Conservation (phyloP, 2,888 invertebrate genomes). For the Rhimphoctona megacephalus region DNA sequence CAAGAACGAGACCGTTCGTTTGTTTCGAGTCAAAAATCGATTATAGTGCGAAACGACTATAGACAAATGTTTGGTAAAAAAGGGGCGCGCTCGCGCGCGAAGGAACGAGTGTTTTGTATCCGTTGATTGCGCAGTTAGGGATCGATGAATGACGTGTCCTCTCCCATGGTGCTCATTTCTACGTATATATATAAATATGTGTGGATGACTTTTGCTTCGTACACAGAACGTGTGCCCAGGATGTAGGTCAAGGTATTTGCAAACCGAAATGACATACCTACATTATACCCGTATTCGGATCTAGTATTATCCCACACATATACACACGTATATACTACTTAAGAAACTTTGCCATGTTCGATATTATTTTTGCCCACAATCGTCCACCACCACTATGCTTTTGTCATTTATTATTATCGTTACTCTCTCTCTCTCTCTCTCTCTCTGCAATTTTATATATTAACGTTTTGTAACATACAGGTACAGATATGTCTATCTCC, state of each 20-base stretch:
- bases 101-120: constrained; percentile 39
- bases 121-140: constrained; percentile 59
- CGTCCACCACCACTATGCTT: constrained; percentile 10
- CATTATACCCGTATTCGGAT: constrained; percentile 83
- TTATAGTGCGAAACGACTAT: background rate
- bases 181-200: background rate
- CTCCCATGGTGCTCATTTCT: background rate
- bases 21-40: constrained; percentile 8
- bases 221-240: constrained; percentile 42
- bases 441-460: background rate
- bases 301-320: constrained; percentile 61
- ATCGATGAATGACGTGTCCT: constrained; percentile 66
- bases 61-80: constrained; percentile 24
- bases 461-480: constrained; percentile 29
- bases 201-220: constrained; percentile 78
- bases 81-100: constrained; percentile 35
- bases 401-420: constrained; percentile 43
- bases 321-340: constrained; percentile 8
- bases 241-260: constrained; percentile 82
- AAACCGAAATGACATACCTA: constrained; percentile 81
- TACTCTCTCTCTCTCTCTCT: constrained; percentile 1
- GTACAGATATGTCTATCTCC: constrained; percentile 36
- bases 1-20: background rate
- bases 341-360: constrained; percentile 3
- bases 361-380: constrained; percentile 29